Evolutionary conservation across 2,888 invertebrate genomes (phyloP).

Genomic region (Bimastos eiseni): DNA sequence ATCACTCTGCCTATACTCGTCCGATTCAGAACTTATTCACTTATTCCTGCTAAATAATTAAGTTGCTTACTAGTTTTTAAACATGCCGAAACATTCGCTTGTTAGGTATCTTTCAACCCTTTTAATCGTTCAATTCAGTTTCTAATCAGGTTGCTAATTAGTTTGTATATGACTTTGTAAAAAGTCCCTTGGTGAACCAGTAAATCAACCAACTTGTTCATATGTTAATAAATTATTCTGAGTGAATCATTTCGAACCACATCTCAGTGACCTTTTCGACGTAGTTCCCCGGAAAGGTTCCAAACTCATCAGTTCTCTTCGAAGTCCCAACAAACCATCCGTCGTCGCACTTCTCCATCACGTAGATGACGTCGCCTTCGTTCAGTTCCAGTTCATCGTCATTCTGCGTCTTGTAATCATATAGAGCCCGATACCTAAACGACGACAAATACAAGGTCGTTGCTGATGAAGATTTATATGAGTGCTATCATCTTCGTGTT

Average conservation of each 20-base stretch:
- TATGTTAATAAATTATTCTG: neutral
- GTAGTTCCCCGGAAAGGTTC: slow-evolving; percentile 97
- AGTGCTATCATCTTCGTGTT: neutral
- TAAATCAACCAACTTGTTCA: neutral
- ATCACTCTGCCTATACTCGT: too few species aligned
- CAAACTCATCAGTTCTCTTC: slow-evolving; percentile 89
- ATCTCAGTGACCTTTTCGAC: slow-evolving; percentile 63
- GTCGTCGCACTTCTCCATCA: slow-evolving; percentile 97
- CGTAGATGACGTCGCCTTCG: slow-evolving; percentile 88
- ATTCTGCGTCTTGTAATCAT: slow-evolving; percentile 94
- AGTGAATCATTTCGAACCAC: neutral
- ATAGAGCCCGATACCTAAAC: slow-evolving; percentile 86
- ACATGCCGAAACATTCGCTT: too few species aligned
- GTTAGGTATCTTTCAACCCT: too few species aligned
- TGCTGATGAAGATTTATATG: neutral
- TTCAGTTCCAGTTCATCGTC: slow-evolving; percentile 91
- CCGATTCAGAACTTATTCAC: too few species aligned
- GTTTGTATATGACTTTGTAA: too few species aligned
- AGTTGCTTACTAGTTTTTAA: too few species aligned
- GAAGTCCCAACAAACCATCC: slow-evolving; percentile 99
- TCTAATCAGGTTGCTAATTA: too few species aligned
- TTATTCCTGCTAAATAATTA: too few species aligned
- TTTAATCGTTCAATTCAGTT: too few species aligned
- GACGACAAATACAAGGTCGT: neutral
- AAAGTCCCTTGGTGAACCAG: too few species aligned